A percentile compares a stretch with the other conserved stretches of the same genome.
Evolutionary conservation across 2,113 vertebrate genomes (phyloP).

Genomic region (Ondatra zibethicus): DNA sequence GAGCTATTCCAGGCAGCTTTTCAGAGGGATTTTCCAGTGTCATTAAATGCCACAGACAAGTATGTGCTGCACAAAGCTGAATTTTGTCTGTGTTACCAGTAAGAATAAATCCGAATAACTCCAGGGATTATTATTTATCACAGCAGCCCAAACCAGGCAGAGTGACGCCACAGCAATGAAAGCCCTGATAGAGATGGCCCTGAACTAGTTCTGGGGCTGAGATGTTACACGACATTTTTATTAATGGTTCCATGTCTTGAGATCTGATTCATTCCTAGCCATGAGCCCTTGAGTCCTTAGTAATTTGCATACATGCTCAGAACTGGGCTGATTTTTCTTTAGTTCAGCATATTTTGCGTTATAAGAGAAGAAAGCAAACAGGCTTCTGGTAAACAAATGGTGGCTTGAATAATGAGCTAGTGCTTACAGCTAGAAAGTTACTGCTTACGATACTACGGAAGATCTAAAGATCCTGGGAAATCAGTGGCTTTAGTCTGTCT

Average conservation of each 20-base stretch:
- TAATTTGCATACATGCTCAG: slow-evolving; percentile 60
- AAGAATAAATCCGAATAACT: slow-evolving; percentile 52
- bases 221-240: slow-evolving; percentile 48
- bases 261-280: slow-evolving; percentile 40
- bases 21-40: slow-evolving; percentile 62
- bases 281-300: slow-evolving; percentile 31
- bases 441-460: neutral
- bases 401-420: slow-evolving; percentile 14
- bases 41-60: slow-evolving; percentile 59
- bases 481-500: neutral
- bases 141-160: neutral
- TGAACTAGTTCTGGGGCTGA: neutral
- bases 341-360: slow-evolving; percentile 47
- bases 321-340: slow-evolving; percentile 35
- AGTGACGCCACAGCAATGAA: slow-evolving; percentile 1
- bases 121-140: neutral
- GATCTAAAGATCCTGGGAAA: neutral
- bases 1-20: slow-evolving; percentile 62
- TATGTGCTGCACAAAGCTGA: slow-evolving; percentile 15
- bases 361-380: slow-evolving; percentile 13
- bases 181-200: neutral
- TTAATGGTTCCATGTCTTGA: slow-evolving; percentile 1
- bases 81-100: slow-evolving; percentile 43
- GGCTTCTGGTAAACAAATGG: slow-evolving; percentile 62
- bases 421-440: slow-evolving; percentile 26